Conservation (phyloP, 2,888 invertebrate species). For the Monoplex corrugatus region DNA sequence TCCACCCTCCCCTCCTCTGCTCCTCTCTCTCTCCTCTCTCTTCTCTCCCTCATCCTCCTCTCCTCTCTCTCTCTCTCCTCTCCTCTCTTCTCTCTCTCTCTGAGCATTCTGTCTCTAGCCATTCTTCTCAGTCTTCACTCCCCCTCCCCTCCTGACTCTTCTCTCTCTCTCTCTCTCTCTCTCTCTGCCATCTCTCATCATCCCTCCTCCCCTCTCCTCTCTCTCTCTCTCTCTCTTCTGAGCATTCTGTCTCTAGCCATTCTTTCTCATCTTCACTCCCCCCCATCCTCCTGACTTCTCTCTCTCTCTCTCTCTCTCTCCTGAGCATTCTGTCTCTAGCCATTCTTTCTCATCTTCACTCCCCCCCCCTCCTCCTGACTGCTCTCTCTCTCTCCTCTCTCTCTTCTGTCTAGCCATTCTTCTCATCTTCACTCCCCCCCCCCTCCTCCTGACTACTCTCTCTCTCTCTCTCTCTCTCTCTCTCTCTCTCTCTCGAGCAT, state of each 20-base stretch:
- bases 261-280: neutral
- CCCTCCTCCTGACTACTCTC: too few species aligned
- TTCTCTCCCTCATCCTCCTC: neutral
- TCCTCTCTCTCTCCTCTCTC: too few species aligned
- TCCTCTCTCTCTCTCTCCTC: too few species aligned
- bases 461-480: too few species aligned
- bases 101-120: too few species aligned
- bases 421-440: too few species aligned
- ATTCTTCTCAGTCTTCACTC: neutral
- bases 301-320: neutral
- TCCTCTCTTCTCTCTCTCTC: neutral
- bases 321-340: neutral
- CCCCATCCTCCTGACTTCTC: neutral
- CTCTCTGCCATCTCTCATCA: too few species aligned
- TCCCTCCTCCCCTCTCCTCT: too few species aligned
- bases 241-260: neutral
- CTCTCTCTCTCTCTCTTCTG: neutral
- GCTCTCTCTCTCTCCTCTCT: conserved; percentile 12
- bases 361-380: neutral
- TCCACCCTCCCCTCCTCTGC: too few species aligned
- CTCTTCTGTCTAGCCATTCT: conserved; percentile 24
- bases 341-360: neutral
- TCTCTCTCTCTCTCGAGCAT: too few species aligned
- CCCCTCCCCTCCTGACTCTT: too few species aligned
- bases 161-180: too few species aligned